These are phyloP conservation scores for Mantis religiosa DNA, from an alignment of 2,888 invertebrate genomes.

Conservation along the genomic window DNA sequence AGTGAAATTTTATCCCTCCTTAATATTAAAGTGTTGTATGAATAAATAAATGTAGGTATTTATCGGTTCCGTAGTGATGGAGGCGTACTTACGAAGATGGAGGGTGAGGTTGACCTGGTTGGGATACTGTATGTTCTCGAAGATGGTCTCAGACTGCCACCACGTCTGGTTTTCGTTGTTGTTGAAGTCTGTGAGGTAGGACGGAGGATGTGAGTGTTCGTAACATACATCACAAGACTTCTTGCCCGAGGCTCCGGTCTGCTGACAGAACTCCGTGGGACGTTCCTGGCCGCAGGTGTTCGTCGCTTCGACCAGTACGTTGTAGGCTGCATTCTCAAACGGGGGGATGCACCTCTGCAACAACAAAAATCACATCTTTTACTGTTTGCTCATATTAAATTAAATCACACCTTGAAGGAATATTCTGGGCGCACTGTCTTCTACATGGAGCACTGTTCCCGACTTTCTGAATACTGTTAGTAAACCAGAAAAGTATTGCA, in stretches of 20 bases:
- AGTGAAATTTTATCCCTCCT: too few relatives aligned
- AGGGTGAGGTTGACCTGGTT: conserved; percentile 90
- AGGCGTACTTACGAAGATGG: conserved; percentile 62
- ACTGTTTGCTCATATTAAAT: not conserved
- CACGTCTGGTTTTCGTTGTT: conserved; percentile 86
- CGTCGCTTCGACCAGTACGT: conserved; percentile 83
- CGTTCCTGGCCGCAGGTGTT: conserved; percentile 91
- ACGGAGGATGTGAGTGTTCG: conserved; percentile 61
- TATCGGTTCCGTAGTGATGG: too few relatives aligned
- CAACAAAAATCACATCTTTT: not conserved
- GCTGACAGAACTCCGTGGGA: conserved; percentile 80
- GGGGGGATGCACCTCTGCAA: conserved; percentile 87
- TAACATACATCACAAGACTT: conserved; percentile 81
- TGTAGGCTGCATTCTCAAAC: conserved; percentile 94
- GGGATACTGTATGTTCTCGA: conserved; percentile 86
- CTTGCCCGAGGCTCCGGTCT: conserved; percentile 68
- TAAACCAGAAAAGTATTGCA: too few relatives aligned
- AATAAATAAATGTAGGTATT: too few relatives aligned
- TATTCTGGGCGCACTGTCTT: too few relatives aligned
- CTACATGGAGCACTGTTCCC: too few relatives aligned
- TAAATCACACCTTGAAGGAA: too few relatives aligned
- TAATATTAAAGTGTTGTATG: too few relatives aligned
- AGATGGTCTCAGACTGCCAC: conserved; percentile 99
- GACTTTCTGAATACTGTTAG: too few relatives aligned
- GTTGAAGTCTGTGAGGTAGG: conserved; percentile 84